These are phyloP conservation scores for Leptogaster cylindrica DNA, from an alignment of 2,888 invertebrate genomes.

Conservation along the genomic window DNA sequence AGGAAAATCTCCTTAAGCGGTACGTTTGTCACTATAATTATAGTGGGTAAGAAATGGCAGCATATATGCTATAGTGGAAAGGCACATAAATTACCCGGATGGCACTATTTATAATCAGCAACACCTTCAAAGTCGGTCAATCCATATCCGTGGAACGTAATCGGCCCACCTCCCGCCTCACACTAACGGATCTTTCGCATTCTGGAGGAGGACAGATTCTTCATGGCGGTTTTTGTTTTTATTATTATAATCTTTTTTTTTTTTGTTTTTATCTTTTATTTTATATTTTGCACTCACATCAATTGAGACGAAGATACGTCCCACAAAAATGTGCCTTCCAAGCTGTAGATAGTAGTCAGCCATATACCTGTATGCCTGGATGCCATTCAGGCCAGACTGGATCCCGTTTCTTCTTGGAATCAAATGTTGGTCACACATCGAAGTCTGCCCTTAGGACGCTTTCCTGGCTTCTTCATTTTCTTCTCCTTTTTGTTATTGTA, in stretches of 20 bases:
- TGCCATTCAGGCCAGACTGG: not conserved
- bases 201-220: slow-evolving; percentile 10
- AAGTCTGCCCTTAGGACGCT: slow-evolving; percentile 3
- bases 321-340: not conserved
- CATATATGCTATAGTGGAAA: too few species aligned
- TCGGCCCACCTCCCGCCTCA: slow-evolving; percentile 6
- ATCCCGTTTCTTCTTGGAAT: slow-evolving; percentile 11
- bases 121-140: slow-evolving; percentile 7
- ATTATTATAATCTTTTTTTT: too few species aligned
- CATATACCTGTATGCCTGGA: too few species aligned
- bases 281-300: too few species aligned
- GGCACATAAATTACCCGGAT: slow-evolving; percentile 11
- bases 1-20: too few species aligned
- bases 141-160: not conserved
- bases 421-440: not conserved
- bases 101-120: slow-evolving; percentile 7
- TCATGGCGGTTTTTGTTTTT: not conserved
- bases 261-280: too few species aligned
- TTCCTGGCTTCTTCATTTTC: too few species aligned
- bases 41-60: too few species aligned
- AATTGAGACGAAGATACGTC: slow-evolving; percentile 1
- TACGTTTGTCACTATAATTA: too few species aligned
- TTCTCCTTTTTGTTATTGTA: too few species aligned
- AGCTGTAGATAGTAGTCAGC: too few species aligned
- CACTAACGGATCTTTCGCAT: slow-evolving; percentile 4